Percentiles rank a stretch among this genome's conserved stretches.
Evolutionary conservation across 2,888 invertebrate species (phyloP).

Genomic region (Agrypnus murinus): DNA sequence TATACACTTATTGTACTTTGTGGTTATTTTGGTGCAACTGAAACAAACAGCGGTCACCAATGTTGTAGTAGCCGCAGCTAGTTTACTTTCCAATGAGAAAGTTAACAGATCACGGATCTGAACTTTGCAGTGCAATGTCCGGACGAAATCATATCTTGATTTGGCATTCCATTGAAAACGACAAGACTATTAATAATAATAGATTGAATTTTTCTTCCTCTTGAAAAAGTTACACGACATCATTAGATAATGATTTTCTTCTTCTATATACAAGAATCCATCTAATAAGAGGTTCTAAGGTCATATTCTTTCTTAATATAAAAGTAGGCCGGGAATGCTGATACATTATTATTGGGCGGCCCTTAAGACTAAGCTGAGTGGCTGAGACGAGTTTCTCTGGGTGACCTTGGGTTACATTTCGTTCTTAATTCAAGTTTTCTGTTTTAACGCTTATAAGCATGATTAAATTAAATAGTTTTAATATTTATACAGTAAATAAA

Average conservation of each 20-base stretch:
- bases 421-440: constrained; percentile 41
- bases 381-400: constrained; percentile 52
- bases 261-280: no score
- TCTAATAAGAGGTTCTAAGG: background rate
- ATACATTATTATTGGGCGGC: constrained; percentile 21
- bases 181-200: constrained; percentile 49
- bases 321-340: constrained; percentile 40
- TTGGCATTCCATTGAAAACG: constrained; percentile 58
- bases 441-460: constrained; percentile 7
- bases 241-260: constrained; percentile 20
- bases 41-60: constrained; percentile 26
- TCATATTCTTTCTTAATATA: background rate
- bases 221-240: constrained; percentile 22
- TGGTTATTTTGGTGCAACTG: constrained; percentile 36
- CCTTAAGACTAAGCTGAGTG: no score
- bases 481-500: constrained; percentile 37
- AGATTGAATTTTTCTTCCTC: constrained; percentile 28
- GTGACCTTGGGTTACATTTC: constrained; percentile 59
- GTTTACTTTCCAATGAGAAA: constrained; percentile 52
- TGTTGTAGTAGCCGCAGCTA: constrained; percentile 18
- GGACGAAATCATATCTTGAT: constrained; percentile 53
- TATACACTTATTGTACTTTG: constrained; percentile 22
- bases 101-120: constrained; percentile 53
- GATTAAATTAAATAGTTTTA: background rate
- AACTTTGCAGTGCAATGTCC: constrained; percentile 56